phyloP scores from a whole-genome alignment of 2,888 invertebrate genomes.

The Lasioglossum leucozonium region DNA sequence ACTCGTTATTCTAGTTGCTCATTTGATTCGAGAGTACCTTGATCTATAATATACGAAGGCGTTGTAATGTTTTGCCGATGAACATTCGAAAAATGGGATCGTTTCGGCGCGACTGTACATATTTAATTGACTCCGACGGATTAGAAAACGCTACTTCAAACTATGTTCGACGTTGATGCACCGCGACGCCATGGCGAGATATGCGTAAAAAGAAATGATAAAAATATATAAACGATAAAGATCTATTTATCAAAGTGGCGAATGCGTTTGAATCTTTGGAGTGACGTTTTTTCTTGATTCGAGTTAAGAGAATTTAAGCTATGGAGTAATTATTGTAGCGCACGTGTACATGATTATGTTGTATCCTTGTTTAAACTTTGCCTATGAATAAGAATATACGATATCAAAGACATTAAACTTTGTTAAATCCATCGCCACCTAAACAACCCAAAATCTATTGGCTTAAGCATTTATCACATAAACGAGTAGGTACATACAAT shows the following conservation, averaged over 20 bases:
- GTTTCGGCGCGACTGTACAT: neutral
- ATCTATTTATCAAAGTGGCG: conserved; percentile 67
- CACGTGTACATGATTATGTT: conserved; percentile 76
- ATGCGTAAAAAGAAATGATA: conserved; percentile 30
- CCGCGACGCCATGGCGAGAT: conserved; percentile 35
- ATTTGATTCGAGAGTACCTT: neutral
- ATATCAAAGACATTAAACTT: conserved; percentile 59
- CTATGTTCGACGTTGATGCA: conserved; percentile 8
- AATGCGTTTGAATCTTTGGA: conserved; percentile 56
- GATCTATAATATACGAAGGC: neutral
- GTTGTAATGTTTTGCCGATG: neutral
- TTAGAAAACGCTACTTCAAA: conserved; percentile 29
- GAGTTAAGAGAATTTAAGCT: conserved; percentile 57
- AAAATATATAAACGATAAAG: conserved; percentile 64
- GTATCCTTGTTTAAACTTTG: conserved; percentile 77
- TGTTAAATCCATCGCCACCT: neutral
- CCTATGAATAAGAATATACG: conserved; percentile 73
- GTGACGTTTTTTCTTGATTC: conserved; percentile 56
- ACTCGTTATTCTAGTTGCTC: neutral
- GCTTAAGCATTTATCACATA: neutral
- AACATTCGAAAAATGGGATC: neutral
- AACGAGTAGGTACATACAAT: neutral
- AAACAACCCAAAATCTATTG: neutral
- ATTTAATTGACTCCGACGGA: neutral
- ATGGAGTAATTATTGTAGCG: conserved; percentile 73